Evolutionary conservation across 2,888 invertebrate genomes (phyloP).

Genomic region (Aelia acuminata): DNA sequence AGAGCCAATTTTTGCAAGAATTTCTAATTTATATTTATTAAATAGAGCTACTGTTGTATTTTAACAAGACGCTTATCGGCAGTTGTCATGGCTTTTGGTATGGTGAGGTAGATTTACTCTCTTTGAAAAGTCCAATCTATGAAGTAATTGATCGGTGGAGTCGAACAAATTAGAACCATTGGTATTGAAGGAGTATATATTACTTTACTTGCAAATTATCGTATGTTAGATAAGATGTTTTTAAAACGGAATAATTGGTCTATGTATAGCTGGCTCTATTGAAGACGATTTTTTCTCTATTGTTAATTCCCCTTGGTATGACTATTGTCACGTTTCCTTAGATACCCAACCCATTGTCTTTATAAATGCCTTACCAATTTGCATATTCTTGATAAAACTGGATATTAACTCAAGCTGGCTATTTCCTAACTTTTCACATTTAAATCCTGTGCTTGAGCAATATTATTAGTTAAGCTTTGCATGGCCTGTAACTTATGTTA

Average conservation of each 20-base stretch:
- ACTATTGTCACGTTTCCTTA: constrained; percentile 39
- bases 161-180: constrained; percentile 36
- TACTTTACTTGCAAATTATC: constrained; percentile 35
- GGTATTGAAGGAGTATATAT: not conserved
- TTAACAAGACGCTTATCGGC: not conserved
- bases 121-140: not conserved
- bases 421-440: not conserved
- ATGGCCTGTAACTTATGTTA: constrained; percentile 6
- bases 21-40: not conserved
- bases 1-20: not conserved
- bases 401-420: constrained; percentile 25
- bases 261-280: not conserved
- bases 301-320: constrained; percentile 39
- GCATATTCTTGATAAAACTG: constrained; percentile 50
- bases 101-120: not conserved
- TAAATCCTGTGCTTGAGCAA: not conserved
- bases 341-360: constrained; percentile 40
- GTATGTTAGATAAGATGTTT: constrained; percentile 27
- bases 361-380: constrained; percentile 44
- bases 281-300: constrained; percentile 27
- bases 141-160: constrained; percentile 1
- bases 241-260: not conserved
- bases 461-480: not conserved
- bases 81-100: not conserved
- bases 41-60: not conserved